Evolutionary conservation across 1,140 invertebrate species (phyloP).

Genomic region (Phthorimaea operculella): DNA sequence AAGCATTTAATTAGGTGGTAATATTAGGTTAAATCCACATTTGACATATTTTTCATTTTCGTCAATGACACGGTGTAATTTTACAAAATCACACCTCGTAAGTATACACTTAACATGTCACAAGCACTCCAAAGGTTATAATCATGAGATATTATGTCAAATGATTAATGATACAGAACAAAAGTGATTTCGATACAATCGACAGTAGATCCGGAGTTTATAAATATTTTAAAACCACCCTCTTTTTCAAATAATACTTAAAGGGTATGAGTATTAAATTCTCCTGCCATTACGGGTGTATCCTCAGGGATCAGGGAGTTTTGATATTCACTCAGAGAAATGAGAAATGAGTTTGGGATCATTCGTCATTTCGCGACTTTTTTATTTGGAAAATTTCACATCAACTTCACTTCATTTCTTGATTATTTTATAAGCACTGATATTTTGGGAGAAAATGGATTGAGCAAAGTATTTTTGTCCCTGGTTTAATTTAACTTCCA

Average conservation of each 20-base stretch:
- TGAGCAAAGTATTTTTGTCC: too few species aligned
- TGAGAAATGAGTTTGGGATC: constrained; percentile 30
- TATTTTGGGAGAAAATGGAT: too few species aligned
- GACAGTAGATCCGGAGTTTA: constrained; percentile 30
- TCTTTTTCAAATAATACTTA: constrained; percentile 34
- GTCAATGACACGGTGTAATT: not conserved
- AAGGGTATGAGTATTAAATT: constrained; percentile 30
- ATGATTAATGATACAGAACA: constrained; percentile 57
- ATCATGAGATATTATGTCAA: constrained; percentile 31
- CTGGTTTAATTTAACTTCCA: too few species aligned
- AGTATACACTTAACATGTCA: too few species aligned
- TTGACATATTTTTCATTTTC: too few species aligned
- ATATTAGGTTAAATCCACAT: too few species aligned
- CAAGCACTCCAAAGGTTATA: constrained; percentile 18
- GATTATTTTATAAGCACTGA: too few species aligned
- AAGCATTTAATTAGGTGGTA: too few species aligned
- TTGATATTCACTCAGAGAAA: constrained; percentile 16
- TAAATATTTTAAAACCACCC: constrained; percentile 47
- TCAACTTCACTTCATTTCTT: too few species aligned
- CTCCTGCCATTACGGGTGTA: constrained; percentile 32
- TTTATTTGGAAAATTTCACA: not conserved
- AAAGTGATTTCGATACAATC: constrained; percentile 7
- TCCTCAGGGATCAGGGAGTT: constrained; percentile 28
- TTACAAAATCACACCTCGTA: constrained; percentile 14
- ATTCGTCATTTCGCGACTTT: constrained; percentile 9